Evolutionary conservation across 1,140 invertebrate genomes (phyloP), one percentile per base, ranked within the genome.

Genomic region (Pantala flavescens): DNA sequence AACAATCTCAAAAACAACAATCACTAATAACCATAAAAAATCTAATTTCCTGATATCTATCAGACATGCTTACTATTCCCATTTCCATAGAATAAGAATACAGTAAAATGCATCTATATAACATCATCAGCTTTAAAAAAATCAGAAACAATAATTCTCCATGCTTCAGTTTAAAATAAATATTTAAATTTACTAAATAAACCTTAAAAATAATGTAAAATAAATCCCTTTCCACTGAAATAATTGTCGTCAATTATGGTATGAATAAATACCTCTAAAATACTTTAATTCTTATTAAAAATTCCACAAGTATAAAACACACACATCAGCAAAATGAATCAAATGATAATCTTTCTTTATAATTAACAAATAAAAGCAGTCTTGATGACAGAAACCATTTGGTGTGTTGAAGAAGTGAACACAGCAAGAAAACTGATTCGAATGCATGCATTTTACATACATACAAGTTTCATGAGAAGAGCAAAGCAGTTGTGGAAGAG

Each of bases 121-220:
- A 16, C 14, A 63, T 63, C n/a, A 63, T 63, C 49, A 63, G 49
- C 36, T 10, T 24, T 70, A 74, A 74, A 74, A 74, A 74, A 70
- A 73, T 24, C 23, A 74, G 24, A 10, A 14, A 63, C 75, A 75
- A 75, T 74, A 12, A 42, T 43, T 75, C 77, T 75, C 70, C 23
- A 24, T 73, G 36, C 49, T 49, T 43, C 75, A 43, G 21, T 43
- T 24, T 21, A 63, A 24, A 49, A 73, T 72, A 70, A 70, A 75
- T 23, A 77, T 36, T 23, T 43, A n/a, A 73, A 23, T 76, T 71
- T 71, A 16, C 28, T 24, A 28, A 73, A 76, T 24, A 72, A 14
- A 63, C 9, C 28, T 36, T 9, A 2, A 9, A 43, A n/a, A 28
- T 24, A 43, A 73, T 36, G 43, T 12, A 63, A 63, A 63, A 63